A percentile compares a stretch with the other conserved stretches of the same genome.
These are phyloP conservation scores for Indicator maculatus DNA, from an alignment of 2,113 vertebrate species.

Conservation along the genomic window DNA sequence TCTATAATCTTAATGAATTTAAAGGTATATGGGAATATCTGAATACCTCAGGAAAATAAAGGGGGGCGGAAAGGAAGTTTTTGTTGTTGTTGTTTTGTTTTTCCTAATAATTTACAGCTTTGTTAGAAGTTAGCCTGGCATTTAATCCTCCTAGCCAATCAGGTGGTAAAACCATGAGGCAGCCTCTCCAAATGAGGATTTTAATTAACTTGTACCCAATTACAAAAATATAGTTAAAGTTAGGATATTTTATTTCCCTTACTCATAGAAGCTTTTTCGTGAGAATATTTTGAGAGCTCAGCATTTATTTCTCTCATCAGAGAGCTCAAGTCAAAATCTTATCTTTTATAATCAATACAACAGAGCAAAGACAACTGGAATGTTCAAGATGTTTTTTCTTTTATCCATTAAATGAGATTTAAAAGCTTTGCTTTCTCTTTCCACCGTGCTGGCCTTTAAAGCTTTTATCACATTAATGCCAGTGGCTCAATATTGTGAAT, in stretches of 20 bases:
- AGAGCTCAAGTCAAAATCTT: background rate
- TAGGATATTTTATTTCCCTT: background rate
- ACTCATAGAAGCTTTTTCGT: background rate
- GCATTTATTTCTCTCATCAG: background rate
- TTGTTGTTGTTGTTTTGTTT: too few relatives aligned
- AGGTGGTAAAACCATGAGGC: background rate
- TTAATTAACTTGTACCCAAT: background rate
- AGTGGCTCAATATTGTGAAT: constrained; percentile 11
- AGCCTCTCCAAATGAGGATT: background rate
- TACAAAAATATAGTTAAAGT: background rate
- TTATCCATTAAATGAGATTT: constrained; percentile 3
- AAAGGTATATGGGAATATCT: background rate
- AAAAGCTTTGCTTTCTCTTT: constrained; percentile 14
- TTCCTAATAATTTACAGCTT: background rate
- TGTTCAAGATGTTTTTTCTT: background rate
- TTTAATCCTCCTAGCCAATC: background rate
- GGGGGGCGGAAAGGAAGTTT: too few relatives aligned
- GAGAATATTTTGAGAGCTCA: background rate
- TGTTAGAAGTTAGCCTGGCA: background rate
- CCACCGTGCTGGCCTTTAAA: background rate
- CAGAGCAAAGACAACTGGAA: background rate
- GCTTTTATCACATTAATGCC: background rate
- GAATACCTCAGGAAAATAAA: background rate
- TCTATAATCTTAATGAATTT: background rate
- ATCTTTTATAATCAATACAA: background rate